These are phyloP conservation scores for Coturnix japonica DNA, from an alignment of 2,113 vertebrate species.

Conservation along the genomic window DNA sequence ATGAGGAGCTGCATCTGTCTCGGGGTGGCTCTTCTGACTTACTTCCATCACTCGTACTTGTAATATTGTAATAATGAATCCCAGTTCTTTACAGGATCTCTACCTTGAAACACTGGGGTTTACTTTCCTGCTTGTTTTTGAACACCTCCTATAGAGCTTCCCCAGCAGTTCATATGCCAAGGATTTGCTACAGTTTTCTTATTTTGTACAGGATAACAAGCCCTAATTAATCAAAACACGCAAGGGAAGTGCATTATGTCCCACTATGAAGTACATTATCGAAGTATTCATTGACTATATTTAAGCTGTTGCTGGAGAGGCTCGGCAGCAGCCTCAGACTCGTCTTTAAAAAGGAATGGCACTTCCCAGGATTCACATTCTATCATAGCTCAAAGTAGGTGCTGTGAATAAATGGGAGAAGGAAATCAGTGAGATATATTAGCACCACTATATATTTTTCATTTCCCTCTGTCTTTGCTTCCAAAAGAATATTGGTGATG, in stretches of 20 bases:
- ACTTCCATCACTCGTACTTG: background rate
- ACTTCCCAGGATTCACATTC: conserved; percentile 57
- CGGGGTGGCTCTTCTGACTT: background rate
- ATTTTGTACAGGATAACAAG: background rate
- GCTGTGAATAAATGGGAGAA: conserved; percentile 69
- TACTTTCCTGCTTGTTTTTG: background rate
- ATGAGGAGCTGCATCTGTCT: background rate
- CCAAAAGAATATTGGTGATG: conserved; percentile 78
- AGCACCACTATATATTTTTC: conserved; percentile 63
- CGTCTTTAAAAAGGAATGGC: conserved; percentile 29
- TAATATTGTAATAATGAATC: background rate
- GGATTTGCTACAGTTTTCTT: background rate
- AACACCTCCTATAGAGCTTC: background rate
- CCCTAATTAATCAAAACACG: background rate
- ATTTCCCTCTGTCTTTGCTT: conserved; percentile 73
- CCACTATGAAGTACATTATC: background rate
- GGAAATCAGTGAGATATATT: conserved; percentile 81
- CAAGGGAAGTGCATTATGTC: background rate
- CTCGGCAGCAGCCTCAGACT: background rate
- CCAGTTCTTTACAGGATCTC: background rate
- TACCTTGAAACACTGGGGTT: background rate
- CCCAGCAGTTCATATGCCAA: background rate
- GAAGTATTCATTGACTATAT: background rate
- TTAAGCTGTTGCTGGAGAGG: conserved; percentile 37
- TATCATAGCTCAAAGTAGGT: conserved; percentile 72